Evolutionary conservation across 2,797 vertebrate species (phyloP).

Genomic region (Scolopax bukidnonensis): DNA sequence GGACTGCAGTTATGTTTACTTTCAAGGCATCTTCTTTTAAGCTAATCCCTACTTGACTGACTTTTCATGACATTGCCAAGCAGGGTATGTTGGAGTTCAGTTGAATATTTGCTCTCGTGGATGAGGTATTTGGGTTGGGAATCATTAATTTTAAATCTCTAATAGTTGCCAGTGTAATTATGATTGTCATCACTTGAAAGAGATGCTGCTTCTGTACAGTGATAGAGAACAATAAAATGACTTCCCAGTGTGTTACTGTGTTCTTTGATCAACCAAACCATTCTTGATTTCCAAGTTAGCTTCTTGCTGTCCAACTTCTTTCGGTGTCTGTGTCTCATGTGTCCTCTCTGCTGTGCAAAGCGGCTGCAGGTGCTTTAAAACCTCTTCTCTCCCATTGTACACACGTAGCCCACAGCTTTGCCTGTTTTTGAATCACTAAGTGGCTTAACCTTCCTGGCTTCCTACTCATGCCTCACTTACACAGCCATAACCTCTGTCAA

Average conservation of each 20-base stretch:
- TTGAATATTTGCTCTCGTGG: background rate
- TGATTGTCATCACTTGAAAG: background rate
- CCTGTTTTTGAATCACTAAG: background rate
- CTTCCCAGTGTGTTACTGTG: background rate
- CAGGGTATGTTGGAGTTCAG: background rate
- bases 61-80: background rate
- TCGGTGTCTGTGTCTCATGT: rapidly evolving
- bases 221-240: background rate
- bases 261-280: background rate
- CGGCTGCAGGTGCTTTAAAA: background rate
- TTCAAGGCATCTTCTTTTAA: slow-evolving; percentile 15
- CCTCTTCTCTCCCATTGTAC: background rate
- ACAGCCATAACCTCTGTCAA: background rate
- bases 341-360: background rate
- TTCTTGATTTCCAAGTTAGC: background rate
- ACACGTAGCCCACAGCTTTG: rapidly evolving
- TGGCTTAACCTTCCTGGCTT: background rate
- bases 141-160: background rate
- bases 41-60: background rate
- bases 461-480: background rate
- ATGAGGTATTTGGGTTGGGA: background rate
- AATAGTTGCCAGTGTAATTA: background rate
- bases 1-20: background rate
- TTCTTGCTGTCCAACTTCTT: background rate
- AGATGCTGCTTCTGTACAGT: background rate